These are phyloP conservation scores for Tubulanus polymorphus DNA, from an alignment of 2,888 invertebrate species.

Conservation along the genomic window DNA sequence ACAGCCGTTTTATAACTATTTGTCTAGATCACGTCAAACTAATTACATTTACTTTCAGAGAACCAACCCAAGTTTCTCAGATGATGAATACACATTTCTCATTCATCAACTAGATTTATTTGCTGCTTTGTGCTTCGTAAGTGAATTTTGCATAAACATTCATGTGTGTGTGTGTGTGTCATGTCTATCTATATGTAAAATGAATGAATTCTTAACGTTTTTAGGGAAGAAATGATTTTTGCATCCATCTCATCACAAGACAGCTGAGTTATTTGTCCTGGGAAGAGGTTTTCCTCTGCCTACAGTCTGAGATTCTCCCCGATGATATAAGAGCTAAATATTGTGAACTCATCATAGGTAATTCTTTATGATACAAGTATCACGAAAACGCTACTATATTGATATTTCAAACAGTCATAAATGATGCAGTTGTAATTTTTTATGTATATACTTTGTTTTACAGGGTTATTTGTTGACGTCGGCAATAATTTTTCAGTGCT, in stretches of 20 bases:
- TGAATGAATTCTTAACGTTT: background rate
- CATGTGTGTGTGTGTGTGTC: background rate
- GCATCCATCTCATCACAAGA: conserved; percentile 49
- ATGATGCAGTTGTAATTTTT: background rate
- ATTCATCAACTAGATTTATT: conserved; percentile 51
- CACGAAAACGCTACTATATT: background rate
- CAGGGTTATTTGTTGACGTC: conserved; percentile 53
- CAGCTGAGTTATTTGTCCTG: conserved; percentile 50
- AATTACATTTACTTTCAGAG: conserved; percentile 26
- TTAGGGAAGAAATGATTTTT: conserved; percentile 51
- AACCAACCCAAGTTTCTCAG: conserved; percentile 28
- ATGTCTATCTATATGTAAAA: background rate
- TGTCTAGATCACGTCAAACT: no score
- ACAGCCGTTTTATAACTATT: no score
- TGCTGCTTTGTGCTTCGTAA: conserved; percentile 48
- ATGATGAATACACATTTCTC: conserved; percentile 48
- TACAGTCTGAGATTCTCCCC: conserved; percentile 45
- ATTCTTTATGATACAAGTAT: no score
- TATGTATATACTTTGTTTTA: conserved; percentile 2
- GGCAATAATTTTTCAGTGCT: conserved; percentile 52
- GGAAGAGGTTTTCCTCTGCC: conserved; percentile 51
- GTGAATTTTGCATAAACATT: conserved; percentile 14
- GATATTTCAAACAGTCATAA: background rate
- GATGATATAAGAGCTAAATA: conserved; percentile 52
- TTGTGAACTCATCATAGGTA: conserved; percentile 52